Conservation (phyloP, 2,888 invertebrate genomes). For the Pristionchus japonicus region DNA sequence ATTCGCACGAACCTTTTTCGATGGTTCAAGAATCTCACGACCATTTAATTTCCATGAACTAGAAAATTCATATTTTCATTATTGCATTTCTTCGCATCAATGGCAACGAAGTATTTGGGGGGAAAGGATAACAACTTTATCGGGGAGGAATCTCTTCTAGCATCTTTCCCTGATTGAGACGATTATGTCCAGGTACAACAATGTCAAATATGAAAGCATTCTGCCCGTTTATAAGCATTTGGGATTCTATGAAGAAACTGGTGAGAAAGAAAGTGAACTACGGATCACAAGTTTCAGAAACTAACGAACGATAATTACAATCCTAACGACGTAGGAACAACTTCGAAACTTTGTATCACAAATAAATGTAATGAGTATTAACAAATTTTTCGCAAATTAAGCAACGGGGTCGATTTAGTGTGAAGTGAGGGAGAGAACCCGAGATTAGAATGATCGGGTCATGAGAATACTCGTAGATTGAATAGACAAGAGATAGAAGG, state of each 20-base stretch:
- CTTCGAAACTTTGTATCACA: constrained; percentile 10
- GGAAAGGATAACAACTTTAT: constrained; percentile 12
- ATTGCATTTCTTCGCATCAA: background rate
- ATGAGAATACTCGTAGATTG: constrained; percentile 10
- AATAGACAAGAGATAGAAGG: background rate
- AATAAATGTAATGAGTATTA: background rate
- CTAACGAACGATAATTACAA: background rate
- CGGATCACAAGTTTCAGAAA: background rate
- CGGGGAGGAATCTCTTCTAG: constrained; percentile 10
- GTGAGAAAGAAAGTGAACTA: background rate
- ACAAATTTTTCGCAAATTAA: background rate
- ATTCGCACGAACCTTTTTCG: too few relatives aligned
- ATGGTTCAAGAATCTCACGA: background rate
- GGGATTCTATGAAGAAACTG: background rate
- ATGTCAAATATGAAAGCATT: background rate
- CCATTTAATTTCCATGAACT: background rate
- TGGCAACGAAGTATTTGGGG: background rate
- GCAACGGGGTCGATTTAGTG: background rate
- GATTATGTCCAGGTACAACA: background rate
- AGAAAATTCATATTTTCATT: background rate
- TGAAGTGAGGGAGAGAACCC: background rate
- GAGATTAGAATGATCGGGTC: background rate
- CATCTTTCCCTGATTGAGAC: constrained; percentile 13
- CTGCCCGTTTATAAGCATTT: background rate
- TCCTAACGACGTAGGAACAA: background rate